Evolutionary conservation across 2,113 vertebrate genomes (phyloP), one percentile per base, ranked within the genome.

Genomic region (Phodopus roborovskii): DNA sequence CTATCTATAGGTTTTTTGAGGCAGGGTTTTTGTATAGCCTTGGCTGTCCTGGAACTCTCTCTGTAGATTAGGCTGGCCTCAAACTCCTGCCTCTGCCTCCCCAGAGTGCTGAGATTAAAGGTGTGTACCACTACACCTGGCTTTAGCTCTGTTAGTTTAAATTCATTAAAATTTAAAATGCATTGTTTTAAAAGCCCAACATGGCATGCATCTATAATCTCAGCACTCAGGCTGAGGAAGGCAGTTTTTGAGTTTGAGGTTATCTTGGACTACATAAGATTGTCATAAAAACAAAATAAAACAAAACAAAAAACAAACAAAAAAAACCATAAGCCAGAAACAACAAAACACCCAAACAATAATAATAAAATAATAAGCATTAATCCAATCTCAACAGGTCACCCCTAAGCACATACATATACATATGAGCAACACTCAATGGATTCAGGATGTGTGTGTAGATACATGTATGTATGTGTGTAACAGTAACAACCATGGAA

Each of bases 51-150:
- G 7, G 79, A 58, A 26, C 36, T 28, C 26, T 4, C 42, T 82
- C 33, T 60, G 12, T 58, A 82, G 22, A 39, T 3, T 36, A 81
- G 19, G 33, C 78, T 81, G 48, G 77, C 33, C 77, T 56, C 19
- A 6, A 81, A 56, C 33, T 81, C 10, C 50, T 81, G 33, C 50
- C 53, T 58, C 33, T 58, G 11, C 33, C 53, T 58, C 19, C 36
- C 9, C 45, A 45, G 20, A 82, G 36, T 39, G 36, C 36, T 82
- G 36, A 22, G 79, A 7, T 16, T 82, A 58, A 82, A 82, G 33
- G 33, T 0, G 11, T 39, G 36, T 0, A 3, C 22, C 22, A 26
- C 20, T 36, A 58, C 3, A 4, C 33, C 20, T 36, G 5, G 10
- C 50, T n/a, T 33, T 12, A 53, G 19, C 19, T 82, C 36, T 82